Percentiles rank a stretch among this genome's conserved stretches.
phyloP scores from a whole-genome alignment of 2,888 invertebrate genomes.

The Monochamus alternatus region DNA sequence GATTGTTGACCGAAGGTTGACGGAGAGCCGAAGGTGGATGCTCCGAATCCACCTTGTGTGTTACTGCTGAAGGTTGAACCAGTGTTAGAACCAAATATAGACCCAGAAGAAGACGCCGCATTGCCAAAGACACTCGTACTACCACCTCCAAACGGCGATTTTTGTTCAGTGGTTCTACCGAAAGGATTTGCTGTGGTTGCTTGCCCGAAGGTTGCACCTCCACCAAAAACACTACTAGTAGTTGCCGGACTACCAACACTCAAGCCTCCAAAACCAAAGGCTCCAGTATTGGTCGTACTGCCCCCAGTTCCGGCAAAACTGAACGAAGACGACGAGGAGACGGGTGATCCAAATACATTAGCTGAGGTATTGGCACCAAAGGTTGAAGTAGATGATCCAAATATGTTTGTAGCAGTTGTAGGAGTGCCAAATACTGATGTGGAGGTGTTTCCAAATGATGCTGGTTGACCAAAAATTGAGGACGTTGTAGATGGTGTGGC shows the following conservation, averaged over 20 bases:
- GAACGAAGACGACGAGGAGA: slow-evolving; percentile 50
- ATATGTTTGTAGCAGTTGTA: slow-evolving; percentile 51
- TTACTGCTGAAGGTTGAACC: slow-evolving; percentile 45
- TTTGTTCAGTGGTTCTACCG: slow-evolving; percentile 40
- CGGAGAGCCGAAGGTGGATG: slow-evolving; percentile 49
- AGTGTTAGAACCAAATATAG: slow-evolving; percentile 48
- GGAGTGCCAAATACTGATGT: slow-evolving; percentile 61
- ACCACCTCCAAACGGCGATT: slow-evolving; percentile 43
- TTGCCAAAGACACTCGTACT: slow-evolving; percentile 46
- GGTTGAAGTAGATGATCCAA: slow-evolving; percentile 53
- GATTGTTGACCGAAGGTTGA: slow-evolving; percentile 57
- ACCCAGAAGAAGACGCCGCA: slow-evolving; percentile 44
- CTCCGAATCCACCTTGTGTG: slow-evolving; percentile 43
- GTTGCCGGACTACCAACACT: slow-evolving; percentile 55
- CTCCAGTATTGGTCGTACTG: slow-evolving; percentile 44
- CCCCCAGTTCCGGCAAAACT: slow-evolving; percentile 51
- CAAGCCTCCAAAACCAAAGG: slow-evolving; percentile 61
- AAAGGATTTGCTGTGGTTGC: slow-evolving; percentile 49
- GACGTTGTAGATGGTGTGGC: slow-evolving; percentile 44
- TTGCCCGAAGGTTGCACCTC: slow-evolving; percentile 45
- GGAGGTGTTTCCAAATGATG: slow-evolving; percentile 65
- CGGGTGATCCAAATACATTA: slow-evolving; percentile 54
- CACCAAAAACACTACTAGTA: slow-evolving; percentile 55
- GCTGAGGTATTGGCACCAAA: slow-evolving; percentile 53
- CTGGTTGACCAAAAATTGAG: slow-evolving; percentile 60